phyloP scores from a whole-genome alignment of 1,140 invertebrate genomes.

The Saxidomus purpurata region DNA sequence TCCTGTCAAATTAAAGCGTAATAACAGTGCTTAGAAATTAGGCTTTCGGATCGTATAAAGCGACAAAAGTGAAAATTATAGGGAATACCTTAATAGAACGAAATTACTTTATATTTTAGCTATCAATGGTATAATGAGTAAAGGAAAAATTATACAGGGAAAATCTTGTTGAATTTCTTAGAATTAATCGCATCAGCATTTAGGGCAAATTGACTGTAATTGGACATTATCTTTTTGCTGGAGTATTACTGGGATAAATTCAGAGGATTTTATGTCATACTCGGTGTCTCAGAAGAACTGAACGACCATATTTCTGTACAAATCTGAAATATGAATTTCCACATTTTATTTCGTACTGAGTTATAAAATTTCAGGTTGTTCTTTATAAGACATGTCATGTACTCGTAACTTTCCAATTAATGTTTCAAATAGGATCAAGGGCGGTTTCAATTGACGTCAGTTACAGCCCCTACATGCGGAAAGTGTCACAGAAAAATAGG shows the following conservation, averaged over 20 bases:
- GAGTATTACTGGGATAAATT: not conserved
- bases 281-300: not conserved
- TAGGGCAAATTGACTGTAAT: conserved; percentile 21
- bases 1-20: conserved; percentile 64
- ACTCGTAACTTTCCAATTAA: not conserved
- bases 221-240: conserved; percentile 11
- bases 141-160: conserved; percentile 4
- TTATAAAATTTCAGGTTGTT: not conserved
- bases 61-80: conserved; percentile 58
- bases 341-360: not conserved
- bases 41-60: conserved; percentile 50
- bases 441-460: too few species aligned
- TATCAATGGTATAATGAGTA: conserved; percentile 25
- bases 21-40: conserved; percentile 62
- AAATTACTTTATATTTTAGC: conserved; percentile 61
- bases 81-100: conserved; percentile 43
- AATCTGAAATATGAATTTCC: not conserved
- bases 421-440: not conserved
- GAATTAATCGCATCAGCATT: conserved; percentile 27
- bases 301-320: not conserved
- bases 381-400: not conserved
- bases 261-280: not conserved
- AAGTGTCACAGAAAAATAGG: too few species aligned
- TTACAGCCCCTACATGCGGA: too few species aligned
- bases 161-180: conserved; percentile 31